Conservation (phyloP, 2,113 vertebrate species). For the Lampris megalopsis region DNA sequence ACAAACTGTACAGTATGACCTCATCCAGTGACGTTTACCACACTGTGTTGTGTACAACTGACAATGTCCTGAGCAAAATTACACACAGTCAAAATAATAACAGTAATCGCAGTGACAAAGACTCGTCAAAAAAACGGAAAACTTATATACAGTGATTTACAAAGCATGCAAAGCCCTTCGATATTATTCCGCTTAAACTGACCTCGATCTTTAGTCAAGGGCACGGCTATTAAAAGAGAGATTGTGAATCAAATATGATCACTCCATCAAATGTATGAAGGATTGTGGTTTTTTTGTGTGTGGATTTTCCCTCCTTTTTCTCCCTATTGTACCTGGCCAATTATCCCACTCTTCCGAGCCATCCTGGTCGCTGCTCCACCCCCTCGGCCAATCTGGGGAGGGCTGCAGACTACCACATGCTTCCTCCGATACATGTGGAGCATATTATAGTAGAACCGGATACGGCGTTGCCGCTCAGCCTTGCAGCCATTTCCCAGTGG, state of each 20-base stretch:
- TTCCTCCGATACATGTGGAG: no score
- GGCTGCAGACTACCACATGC: no score
- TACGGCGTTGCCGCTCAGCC: no score
- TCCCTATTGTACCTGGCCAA: no score
- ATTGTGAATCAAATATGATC: conserved; percentile 5
- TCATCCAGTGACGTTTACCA: conserved; percentile 27
- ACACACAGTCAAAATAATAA: conserved; percentile 34
- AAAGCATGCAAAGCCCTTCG: not conserved
- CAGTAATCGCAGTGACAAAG: conserved; percentile 6
- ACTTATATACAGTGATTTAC: conserved; percentile 5
- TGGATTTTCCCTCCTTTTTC: no score
- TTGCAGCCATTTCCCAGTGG: no score
- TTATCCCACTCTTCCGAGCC: no score
- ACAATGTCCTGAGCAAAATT: conserved; percentile 14
- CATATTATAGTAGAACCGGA: no score
- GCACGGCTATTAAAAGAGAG: conserved; percentile 32
- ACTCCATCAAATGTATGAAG: not conserved
- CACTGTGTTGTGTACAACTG: conserved; percentile 5
- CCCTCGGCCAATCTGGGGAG: no score
- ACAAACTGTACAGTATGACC: conserved; percentile 11
- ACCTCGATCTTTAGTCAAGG: conserved; percentile 24
- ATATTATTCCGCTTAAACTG: not conserved
- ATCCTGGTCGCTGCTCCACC: no score
- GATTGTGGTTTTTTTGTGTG: not conserved
- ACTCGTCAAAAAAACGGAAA: not conserved